phyloP scores from a whole-genome alignment of 2,113 vertebrate species.

The Plecotus auritus region DNA sequence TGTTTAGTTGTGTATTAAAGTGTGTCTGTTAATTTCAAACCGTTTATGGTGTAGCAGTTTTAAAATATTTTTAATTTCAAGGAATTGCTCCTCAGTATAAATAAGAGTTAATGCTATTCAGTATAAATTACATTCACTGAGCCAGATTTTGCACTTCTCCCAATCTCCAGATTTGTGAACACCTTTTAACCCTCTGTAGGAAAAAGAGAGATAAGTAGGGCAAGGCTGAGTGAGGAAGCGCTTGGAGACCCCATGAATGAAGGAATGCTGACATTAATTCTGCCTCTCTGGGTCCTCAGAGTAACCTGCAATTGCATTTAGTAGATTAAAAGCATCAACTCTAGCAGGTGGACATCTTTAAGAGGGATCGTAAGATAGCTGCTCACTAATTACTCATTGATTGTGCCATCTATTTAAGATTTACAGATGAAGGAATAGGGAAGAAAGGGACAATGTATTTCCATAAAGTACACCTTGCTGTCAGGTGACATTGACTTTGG shows the following conservation, averaged over 20 bases:
- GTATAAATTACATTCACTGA: background rate
- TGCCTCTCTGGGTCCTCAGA: conserved; percentile 41
- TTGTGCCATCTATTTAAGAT: conserved; percentile 50
- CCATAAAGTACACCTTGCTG: background rate
- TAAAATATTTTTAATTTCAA: conserved; percentile 10
- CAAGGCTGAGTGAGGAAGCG: conserved; percentile 19
- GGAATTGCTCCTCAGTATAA: background rate
- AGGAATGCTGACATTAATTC: conserved; percentile 57
- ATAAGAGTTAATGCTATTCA: background rate
- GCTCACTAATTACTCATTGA: conserved; percentile 63
- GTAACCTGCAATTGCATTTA: conserved; percentile 51
- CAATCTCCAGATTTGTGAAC: background rate
- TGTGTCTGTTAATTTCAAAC: background rate
- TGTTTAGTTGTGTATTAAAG: background rate
- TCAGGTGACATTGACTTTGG: background rate
- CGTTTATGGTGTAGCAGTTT: background rate
- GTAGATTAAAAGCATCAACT: conserved; percentile 62
- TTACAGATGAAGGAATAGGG: conserved; percentile 12
- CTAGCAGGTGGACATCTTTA: conserved; percentile 56
- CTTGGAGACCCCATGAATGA: conserved; percentile 33
- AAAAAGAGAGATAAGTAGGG: background rate
- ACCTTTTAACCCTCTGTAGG: background rate
- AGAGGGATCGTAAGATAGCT: conserved; percentile 45
- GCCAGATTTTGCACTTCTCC: background rate
- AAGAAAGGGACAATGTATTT: background rate